Evolutionary conservation across 2,797 vertebrate genomes (phyloP).

Genomic region (Hafferia zeledoni): DNA sequence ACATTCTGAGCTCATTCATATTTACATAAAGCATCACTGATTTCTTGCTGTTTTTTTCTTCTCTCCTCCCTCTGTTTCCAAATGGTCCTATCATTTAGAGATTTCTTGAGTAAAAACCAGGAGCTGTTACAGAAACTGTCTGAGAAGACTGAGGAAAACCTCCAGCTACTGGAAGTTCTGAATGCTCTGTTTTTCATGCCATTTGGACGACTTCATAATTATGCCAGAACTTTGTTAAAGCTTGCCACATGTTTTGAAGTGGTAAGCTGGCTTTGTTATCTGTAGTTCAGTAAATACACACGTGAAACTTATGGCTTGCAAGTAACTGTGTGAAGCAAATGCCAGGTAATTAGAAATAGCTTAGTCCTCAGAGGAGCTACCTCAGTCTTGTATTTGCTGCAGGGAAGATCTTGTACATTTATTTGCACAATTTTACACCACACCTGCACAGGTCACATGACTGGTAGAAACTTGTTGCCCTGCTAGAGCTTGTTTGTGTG

Average conservation of each 20-base stretch:
- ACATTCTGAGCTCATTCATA: neutral
- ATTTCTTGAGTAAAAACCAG: constrained; percentile 90
- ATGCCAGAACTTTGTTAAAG: constrained; percentile 89
- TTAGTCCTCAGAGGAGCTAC: neutral
- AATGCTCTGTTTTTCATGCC: constrained; percentile 89
- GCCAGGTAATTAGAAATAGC: neutral
- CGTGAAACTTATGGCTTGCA: neutral
- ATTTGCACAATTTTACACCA: neutral
- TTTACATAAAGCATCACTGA: neutral
- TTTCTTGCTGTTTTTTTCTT: neutral
- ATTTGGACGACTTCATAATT: constrained; percentile 85
- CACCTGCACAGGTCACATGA: neutral
- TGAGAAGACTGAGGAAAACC: constrained; percentile 85
- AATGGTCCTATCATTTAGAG: constrained; percentile 69
- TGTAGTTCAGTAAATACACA: neutral
- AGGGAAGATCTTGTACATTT: neutral
- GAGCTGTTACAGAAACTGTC: constrained; percentile 87
- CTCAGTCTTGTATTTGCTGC: neutral
- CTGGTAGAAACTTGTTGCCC: neutral
- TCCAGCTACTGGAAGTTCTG: constrained; percentile 83
- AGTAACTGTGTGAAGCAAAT: neutral
- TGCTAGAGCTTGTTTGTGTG: neutral
- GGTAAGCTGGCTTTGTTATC: constrained; percentile 76
- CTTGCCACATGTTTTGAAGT: constrained; percentile 94
- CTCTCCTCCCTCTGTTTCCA: neutral